Base-by-base conservation (phyloP, 2,797 vertebrate genomes). In the Tiaroga cobitis region DNA sequence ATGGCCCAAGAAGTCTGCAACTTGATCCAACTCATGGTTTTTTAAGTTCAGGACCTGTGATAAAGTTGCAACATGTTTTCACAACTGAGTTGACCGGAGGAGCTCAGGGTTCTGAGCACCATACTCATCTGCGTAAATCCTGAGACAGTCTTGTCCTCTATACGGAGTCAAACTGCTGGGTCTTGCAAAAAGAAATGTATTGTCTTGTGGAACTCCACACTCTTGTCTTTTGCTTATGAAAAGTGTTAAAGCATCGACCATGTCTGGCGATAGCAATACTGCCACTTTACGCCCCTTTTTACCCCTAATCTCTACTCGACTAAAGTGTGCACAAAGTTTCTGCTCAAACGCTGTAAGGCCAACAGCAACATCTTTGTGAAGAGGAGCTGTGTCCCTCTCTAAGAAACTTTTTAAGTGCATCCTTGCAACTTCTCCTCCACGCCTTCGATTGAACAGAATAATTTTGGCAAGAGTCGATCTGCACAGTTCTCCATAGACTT, bases 401-500 rank as follows among this genome's bases (percentile, higher is more conserved):
- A 29, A 5, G 18, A 54, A 76, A 54, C 73, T 19, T 29, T 54
- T 76, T 5, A 76, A 26, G 19, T 51, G 46, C 29, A 76, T 34
- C 29, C 34, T 56, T 76, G 49, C 26, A 37, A 76, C 49, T 49
- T 76, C 46, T 54, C 18, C 73, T 34, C 73, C 46, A 54, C 26
- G 46, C 51, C 26, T 76, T 54, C 26, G 6, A 6, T 76, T 34
- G 26, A 76, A 54, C 8, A 56, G 43, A 18, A 76, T 34, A 2
- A 56, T 76, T 51, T 76, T 54, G 15, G 46, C 73, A 18, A 76
- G 26, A 76, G 73, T 76, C 11, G 46, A 29, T 76, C n/a, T 67
- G 26, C 63, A 32, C 26, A 67, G 29, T 15, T 67, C 29, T 67
- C 63, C 29, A 34, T 67, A 67, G 26, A 26, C 63, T 34, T 67